Conservation (phyloP, 2,113 vertebrate species). For the human region DNA sequence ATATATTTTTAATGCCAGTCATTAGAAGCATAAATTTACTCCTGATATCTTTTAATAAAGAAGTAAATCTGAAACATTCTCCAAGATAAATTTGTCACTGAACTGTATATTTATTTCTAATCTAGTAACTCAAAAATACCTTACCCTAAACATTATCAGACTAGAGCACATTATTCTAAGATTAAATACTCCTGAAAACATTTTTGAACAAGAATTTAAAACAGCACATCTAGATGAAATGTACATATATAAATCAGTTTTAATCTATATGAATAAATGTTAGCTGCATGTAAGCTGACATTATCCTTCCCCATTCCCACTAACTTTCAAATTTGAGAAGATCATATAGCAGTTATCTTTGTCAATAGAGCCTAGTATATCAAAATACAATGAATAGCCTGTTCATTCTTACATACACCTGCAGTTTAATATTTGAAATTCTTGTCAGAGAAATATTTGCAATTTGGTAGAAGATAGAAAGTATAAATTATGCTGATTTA, state of each 20-base stretch:
- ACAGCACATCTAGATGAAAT: not conserved
- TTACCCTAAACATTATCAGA: not conserved
- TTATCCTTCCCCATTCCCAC: not conserved
- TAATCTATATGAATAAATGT: not conserved
- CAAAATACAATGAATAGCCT: too few species aligned
- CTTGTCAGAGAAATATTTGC: not conserved
- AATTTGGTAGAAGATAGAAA: not conserved
- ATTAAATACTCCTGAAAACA: not conserved
- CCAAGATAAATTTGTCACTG: not conserved
- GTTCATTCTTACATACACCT: not conserved
- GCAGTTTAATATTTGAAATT: not conserved
- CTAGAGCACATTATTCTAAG: not conserved
- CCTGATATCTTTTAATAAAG: not conserved
- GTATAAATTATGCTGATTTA: not conserved
- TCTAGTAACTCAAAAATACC: not conserved
- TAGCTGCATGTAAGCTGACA: not conserved
- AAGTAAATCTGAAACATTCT: not conserved
- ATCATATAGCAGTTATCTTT: not conserved
- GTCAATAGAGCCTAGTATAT: not conserved
- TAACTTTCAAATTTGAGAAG: not conserved
- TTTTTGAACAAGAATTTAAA: not conserved
- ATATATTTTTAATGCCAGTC: not conserved
- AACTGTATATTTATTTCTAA: not conserved
- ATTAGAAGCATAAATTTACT: not conserved
- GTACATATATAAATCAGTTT: not conserved